These are phyloP conservation scores for Heteromyza rotundicornis DNA, from an alignment of 2,888 invertebrate genomes.

Conservation along the genomic window DNA sequence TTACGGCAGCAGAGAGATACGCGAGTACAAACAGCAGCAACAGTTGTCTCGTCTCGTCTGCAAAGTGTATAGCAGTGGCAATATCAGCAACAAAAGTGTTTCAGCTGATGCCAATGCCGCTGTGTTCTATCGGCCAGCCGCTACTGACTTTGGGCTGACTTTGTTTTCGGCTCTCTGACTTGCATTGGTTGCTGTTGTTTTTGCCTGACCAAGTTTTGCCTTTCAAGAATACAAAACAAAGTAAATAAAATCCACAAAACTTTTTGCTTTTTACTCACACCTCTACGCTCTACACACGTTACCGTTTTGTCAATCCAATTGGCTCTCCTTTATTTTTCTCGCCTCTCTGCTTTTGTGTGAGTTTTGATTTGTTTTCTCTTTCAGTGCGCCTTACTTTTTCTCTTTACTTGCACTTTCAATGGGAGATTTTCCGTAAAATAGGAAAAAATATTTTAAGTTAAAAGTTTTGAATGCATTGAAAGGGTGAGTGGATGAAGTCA, in stretches of 20 bases:
- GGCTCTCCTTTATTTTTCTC: not conserved
- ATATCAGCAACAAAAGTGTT: not conserved
- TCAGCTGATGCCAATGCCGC: not conserved
- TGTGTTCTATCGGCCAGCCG: not conserved
- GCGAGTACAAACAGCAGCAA: not conserved
- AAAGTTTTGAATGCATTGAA: no score
- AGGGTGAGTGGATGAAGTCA: no score
- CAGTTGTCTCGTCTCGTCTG: not conserved
- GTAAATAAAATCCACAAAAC: not conserved
- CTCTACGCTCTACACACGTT: slow-evolving; percentile 8
- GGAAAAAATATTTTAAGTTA: no score
- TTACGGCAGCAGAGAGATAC: slow-evolving; percentile 9
- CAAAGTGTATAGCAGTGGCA: not conserved
- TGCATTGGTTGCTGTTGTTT: not conserved
- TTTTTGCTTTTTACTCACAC: not conserved
- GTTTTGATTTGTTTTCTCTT: not conserved
- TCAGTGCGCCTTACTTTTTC: not conserved
- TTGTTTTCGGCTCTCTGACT: not conserved
- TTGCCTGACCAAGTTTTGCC: not conserved
- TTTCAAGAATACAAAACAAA: not conserved
- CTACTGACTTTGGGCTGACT: not conserved
- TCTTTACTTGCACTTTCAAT: not conserved
- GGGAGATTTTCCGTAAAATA: no score
- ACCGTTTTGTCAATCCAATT: slow-evolving; percentile 8
- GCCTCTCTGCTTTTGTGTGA: not conserved